Evolutionary conservation across 2,113 vertebrate species (phyloP).

Genomic region (Naja naja): DNA sequence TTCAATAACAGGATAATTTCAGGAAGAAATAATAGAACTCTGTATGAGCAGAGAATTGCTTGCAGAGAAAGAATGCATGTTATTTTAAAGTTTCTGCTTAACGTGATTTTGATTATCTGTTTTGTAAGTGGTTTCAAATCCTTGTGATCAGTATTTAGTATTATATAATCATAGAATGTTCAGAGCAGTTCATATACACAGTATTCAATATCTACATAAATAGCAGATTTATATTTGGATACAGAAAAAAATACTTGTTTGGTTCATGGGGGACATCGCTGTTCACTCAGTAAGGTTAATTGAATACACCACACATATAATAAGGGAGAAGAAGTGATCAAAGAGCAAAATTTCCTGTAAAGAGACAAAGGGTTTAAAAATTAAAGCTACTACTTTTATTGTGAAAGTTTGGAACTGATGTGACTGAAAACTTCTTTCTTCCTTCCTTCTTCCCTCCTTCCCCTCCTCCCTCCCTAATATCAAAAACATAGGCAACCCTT

Average conservation of each 20-base stretch:
- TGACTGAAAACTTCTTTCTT: not conserved
- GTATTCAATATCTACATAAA: not conserved
- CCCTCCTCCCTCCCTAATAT: not conserved
- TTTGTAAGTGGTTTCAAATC: constrained; percentile 24
- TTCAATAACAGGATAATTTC: constrained; percentile 6
- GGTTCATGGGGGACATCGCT: not conserved
- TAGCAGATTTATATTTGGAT: not conserved
- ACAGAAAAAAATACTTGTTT: not conserved
- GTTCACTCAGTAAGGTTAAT: not conserved
- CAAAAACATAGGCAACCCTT: not conserved
- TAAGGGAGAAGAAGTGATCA: not conserved
- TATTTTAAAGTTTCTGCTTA: not conserved
- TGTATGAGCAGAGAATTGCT: constrained; percentile 37
- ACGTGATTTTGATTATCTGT: constrained; percentile 15
- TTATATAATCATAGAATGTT: not conserved
- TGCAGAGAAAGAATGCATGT: constrained; percentile 17
- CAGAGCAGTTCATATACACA: not conserved
- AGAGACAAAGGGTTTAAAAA: not conserved
- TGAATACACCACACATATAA: not conserved
- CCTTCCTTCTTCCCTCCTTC: too few species aligned
- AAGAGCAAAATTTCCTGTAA: not conserved
- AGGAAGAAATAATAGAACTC: constrained; percentile 34
- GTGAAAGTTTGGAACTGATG: not conserved
- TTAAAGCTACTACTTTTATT: not conserved
- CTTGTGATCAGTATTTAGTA: not conserved